A percentile compares a stretch with the other conserved stretches of the same genome.
Conservation (phyloP, 2,888 invertebrate genomes). For the Hypsopygia costalis region DNA sequence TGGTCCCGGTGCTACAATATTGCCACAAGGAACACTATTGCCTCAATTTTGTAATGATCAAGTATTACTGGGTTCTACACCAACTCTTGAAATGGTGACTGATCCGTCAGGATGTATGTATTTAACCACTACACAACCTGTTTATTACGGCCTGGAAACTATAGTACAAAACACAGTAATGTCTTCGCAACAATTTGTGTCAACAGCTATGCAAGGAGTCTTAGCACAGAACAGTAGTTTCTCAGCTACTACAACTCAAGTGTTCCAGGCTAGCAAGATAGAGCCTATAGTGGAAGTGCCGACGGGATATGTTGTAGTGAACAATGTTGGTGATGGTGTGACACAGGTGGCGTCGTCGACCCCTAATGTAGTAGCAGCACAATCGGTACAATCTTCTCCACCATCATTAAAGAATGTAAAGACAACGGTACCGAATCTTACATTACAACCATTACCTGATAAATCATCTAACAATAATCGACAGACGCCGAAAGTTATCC, state of each 20-base stretch:
- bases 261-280: constrained; percentile 92
- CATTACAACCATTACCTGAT: constrained; percentile 70
- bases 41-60: constrained; percentile 81
- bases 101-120: constrained; percentile 81
- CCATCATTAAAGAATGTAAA: constrained; percentile 63
- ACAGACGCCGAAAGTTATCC: constrained; percentile 69
- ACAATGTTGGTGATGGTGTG: constrained; percentile 80
- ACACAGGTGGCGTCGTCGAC: constrained; percentile 51
- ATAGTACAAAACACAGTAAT: constrained; percentile 93
- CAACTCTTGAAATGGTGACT: constrained; percentile 83
- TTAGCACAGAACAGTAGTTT: constrained; percentile 91
- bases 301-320: constrained; percentile 85
- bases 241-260: constrained; percentile 91
- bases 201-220: constrained; percentile 89
- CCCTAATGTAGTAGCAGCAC: constrained; percentile 66
- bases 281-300: constrained; percentile 90
- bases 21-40: constrained; percentile 80
- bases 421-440: constrained; percentile 64
- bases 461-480: constrained; percentile 56
- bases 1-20: constrained; percentile 79
- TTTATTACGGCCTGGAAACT: constrained; percentile 91
- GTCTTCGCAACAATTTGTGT: constrained; percentile 93
- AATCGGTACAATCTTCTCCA: constrained; percentile 62
- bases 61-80: constrained; percentile 81
- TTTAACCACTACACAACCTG: constrained; percentile 84